A percentile compares a stretch with the other conserved stretches of the same genome.
phyloP scores from a whole-genome alignment of 2,113 vertebrate species.

The Raja brachyura region DNA sequence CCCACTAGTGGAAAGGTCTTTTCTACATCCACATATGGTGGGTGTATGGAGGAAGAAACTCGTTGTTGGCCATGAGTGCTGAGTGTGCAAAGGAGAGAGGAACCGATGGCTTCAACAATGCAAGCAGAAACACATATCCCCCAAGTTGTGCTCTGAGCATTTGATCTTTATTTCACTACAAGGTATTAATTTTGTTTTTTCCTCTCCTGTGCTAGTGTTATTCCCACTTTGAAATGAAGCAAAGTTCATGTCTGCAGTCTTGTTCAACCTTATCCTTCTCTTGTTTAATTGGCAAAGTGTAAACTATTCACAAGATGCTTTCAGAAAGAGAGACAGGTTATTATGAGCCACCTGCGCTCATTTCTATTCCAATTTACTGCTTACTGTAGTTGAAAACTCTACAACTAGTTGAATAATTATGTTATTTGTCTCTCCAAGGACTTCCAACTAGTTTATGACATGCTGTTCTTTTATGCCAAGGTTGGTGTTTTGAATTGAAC shows the following conservation, averaged over 20 bases:
- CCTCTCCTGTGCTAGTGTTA: neutral
- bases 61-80: no score
- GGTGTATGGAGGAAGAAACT: no score
- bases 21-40: no score
- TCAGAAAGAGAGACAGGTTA: neutral
- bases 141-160: neutral
- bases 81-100: no score
- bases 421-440: neutral
- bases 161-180: neutral
- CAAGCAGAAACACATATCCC: neutral
- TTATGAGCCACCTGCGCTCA: slow-evolving; percentile 5
- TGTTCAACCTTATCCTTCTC: no score
- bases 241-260: neutral
- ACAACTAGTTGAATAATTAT: neutral
- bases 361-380: neutral
- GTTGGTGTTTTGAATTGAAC: neutral
- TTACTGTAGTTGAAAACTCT: neutral
- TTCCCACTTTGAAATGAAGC: neutral
- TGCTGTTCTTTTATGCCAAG: neutral
- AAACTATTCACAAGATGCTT: neutral
- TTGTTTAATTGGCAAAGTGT: neutral
- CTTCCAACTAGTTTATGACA: neutral
- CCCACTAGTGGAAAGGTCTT: no score
- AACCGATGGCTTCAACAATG: no score
- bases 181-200: neutral